Evolutionary conservation across 2,113 vertebrate genomes (phyloP), one percentile per base, ranked within the genome.

Genomic region (Scolopax mira): DNA sequence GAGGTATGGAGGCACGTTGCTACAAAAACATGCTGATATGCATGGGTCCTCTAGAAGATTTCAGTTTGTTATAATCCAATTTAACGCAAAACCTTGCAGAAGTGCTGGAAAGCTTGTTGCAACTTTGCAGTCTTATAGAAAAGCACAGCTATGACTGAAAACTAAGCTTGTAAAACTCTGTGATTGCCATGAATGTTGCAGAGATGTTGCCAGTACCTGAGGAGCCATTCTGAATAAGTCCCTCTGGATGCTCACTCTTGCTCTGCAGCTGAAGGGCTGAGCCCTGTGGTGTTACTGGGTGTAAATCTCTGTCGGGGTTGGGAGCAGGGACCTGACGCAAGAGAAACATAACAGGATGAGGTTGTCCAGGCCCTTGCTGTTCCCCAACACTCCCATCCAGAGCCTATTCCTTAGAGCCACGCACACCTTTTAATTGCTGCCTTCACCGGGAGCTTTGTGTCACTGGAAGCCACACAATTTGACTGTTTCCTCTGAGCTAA

Each of bases 281-380:
- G 22, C 41, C 27, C 69, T 7, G 12, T 3, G 22, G 11, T 28
- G 10, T 15, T 11, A 31, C 5, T 41, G 25, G 18, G 41, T 17
- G 16, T 4, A 41, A 42, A 31, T 30, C 58, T 12, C 67, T 31
- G 65, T 11, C 37, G 25, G 24, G n/a, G 35, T 19, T 1, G 0
- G 35, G 18, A 67, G 24, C 33, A 44, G 54, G 28, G 33, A 57
- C 46, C 15, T 22, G 66, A 18, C 3, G 7, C 24, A 35, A 10
- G 11, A 64, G 41, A 42, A 48, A 39, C 3, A 0, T 4, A 17
- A 41, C 21, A 24, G 48, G 37, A 41, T 0, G 2, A 64, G 55
- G 42, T 17, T 14, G 21, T 10, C 39, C 1, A 10, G 23, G 49
- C 44, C 48, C 35, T 4, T 5, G 11, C 72, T 51, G 60, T 66